phyloP scores from a whole-genome alignment of 2,888 invertebrate genomes.

The Meiosimyza platycephala region DNA sequence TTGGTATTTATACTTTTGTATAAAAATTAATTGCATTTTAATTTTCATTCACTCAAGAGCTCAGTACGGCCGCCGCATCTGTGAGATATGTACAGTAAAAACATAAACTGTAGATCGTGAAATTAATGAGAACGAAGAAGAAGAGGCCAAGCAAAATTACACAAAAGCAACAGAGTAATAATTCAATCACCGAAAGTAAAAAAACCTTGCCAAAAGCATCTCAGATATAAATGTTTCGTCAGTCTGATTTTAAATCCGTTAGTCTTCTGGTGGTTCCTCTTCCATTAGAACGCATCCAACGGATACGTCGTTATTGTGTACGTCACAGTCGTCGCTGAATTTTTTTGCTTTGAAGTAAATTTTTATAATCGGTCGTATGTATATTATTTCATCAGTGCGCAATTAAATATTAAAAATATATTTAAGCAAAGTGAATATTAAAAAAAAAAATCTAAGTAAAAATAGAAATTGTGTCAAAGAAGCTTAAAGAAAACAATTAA shows the following conservation, averaged over 20 bases:
- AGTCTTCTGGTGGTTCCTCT: constrained; percentile 56
- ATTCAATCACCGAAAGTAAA: constrained; percentile 2
- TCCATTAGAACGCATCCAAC: constrained; percentile 54
- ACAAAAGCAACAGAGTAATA: constrained; percentile 3
- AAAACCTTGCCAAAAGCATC: not conserved
- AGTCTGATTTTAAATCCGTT: constrained; percentile 13
- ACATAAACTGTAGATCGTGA: constrained; percentile 1
- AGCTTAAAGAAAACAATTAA: not conserved
- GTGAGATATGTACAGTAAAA: not conserved
- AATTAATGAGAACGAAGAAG: not conserved
- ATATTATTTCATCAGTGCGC: not conserved
- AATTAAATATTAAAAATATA: constrained; percentile 16
- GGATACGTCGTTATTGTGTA: constrained; percentile 10
- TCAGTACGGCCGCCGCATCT: not conserved
- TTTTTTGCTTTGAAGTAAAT: not conserved
- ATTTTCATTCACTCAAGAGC: not conserved
- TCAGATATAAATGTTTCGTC: not conserved
- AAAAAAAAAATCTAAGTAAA: constrained; percentile 3
- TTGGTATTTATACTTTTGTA: too few relatives aligned
- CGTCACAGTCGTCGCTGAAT: not conserved
- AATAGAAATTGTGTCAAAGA: not conserved
- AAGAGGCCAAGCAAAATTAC: too few relatives aligned
- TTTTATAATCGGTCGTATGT: not conserved
- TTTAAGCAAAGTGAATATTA: constrained; percentile 1
- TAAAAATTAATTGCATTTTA: too few relatives aligned